Evolutionary conservation across 2,113 vertebrate genomes (phyloP).

Genomic region (Varanus salvator): DNA sequence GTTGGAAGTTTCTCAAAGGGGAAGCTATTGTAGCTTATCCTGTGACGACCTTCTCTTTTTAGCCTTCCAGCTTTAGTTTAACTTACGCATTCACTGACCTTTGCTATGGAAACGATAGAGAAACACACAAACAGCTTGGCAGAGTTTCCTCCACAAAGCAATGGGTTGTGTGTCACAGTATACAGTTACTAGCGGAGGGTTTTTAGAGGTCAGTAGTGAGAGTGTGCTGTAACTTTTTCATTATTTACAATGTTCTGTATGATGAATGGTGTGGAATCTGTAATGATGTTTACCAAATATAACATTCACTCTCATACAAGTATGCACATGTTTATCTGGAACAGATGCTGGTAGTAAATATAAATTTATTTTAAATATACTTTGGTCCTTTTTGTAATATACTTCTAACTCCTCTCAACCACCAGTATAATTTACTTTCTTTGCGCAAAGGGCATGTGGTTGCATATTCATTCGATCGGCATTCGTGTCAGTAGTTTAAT

Average conservation of each 20-base stretch:
- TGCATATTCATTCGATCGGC: constrained; percentile 67
- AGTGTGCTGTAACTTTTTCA: constrained; percentile 56
- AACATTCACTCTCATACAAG: neutral
- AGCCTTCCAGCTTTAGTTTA: constrained; percentile 84
- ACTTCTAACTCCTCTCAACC: constrained; percentile 71
- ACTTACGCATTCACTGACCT: constrained; percentile 83
- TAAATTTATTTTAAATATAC: constrained; percentile 77
- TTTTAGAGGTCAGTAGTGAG: constrained; percentile 70
- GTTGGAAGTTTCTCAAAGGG: constrained; percentile 54
- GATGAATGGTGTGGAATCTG: neutral
- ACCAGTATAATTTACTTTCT: constrained; percentile 65
- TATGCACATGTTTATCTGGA: constrained; percentile 50
- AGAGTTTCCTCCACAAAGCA: constrained; percentile 70
- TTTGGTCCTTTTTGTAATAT: constrained; percentile 80
- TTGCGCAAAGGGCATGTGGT: constrained; percentile 65
- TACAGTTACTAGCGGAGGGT: constrained; percentile 77
- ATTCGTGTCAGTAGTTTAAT: constrained; percentile 80
- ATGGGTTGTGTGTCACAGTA: constrained; percentile 81
- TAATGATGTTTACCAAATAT: neutral
- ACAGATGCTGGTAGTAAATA: constrained; percentile 77
- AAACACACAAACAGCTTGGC: constrained; percentile 94
- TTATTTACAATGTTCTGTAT: constrained; percentile 37
- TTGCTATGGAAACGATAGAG: constrained; percentile 92
- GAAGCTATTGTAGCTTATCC: constrained; percentile 69
- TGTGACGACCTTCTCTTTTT: constrained; percentile 85